Conservation (phyloP, 2,888 invertebrate species). For the Agapostemon virescens region DNA sequence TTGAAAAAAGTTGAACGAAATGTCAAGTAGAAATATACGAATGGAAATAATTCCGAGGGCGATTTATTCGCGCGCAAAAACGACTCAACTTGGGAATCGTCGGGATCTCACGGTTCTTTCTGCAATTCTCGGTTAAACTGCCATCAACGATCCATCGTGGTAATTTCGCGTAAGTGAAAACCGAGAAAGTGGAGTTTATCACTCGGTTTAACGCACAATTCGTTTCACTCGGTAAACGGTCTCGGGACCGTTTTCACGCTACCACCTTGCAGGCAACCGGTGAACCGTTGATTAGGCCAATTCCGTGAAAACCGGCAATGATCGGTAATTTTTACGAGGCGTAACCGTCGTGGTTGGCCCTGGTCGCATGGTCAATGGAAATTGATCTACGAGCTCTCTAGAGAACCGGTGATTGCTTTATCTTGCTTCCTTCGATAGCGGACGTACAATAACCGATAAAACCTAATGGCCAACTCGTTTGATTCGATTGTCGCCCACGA, state of each 20-base stretch:
- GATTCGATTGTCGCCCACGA: not conserved
- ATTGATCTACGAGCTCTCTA: slow-evolving; percentile 3
- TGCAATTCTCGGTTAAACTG: not conserved
- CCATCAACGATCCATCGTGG: slow-evolving; percentile 16
- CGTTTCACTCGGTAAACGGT: slow-evolving; percentile 37
- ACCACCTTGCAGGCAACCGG: not conserved
- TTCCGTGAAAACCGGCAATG: not conserved
- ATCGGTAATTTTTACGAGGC: not conserved
- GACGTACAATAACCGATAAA: slow-evolving; percentile 43
- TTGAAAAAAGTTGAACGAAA: no score
- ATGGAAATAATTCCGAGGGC: no score
- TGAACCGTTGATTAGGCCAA: not conserved
- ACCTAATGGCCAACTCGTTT: slow-evolving; percentile 8
- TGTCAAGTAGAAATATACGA: no score
- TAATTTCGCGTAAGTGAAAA: slow-evolving; percentile 49
- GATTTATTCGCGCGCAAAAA: no score
- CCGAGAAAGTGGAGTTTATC: slow-evolving; percentile 50
- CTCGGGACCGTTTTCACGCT: not conserved
- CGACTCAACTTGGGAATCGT: not conserved
- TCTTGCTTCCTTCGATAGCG: slow-evolving; percentile 58
- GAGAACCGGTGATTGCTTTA: slow-evolving; percentile 46
- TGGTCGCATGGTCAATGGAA: slow-evolving; percentile 8
- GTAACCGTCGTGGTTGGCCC: slow-evolving; percentile 3
- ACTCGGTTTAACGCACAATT: not conserved
- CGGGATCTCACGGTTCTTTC: slow-evolving; percentile 6